phyloP scores from a whole-genome alignment of 2,888 invertebrate genomes.

The Catotricha subobsoleta region DNA sequence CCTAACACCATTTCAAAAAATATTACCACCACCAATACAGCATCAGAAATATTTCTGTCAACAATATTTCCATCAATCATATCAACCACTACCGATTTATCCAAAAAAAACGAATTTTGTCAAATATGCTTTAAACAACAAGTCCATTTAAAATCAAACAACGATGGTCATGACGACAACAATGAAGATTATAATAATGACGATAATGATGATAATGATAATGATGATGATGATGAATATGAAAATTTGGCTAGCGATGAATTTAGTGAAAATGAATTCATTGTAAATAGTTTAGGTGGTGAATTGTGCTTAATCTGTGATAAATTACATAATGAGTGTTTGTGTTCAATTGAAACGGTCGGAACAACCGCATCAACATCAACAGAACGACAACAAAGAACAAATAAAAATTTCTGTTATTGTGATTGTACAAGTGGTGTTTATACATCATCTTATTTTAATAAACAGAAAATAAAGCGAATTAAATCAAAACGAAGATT shows the following conservation, averaged over 20 bases:
- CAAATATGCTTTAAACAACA: conserved; percentile 5
- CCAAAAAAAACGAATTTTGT: neutral
- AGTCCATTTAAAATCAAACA: conserved; percentile 14
- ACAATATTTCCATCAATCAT: conserved; percentile 15
- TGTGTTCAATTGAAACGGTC: conserved; percentile 9
- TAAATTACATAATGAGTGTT: conserved; percentile 15
- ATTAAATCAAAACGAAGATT: conserved; percentile 14
- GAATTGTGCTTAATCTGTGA: conserved; percentile 17
- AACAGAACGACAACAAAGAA: conserved; percentile 4
- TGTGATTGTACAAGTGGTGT: neutral
- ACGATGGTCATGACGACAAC: conserved; percentile 11
- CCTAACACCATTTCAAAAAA: conserved; percentile 12
- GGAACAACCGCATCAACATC: conserved; percentile 3
- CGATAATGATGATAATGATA: conserved; percentile 11
- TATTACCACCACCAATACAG: too few species aligned
- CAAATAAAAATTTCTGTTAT: neutral
- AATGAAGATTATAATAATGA: conserved; percentile 5
- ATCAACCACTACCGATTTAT: neutral
- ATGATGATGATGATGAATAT: conserved; percentile 16
- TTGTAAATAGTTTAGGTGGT: conserved; percentile 13
- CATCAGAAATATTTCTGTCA: conserved; percentile 15
- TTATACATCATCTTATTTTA: neutral
- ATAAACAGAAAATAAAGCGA: conserved; percentile 13
- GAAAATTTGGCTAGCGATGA: conserved; percentile 12
- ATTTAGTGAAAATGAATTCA: conserved; percentile 16